These are phyloP conservation scores for Margaritifera margaritifera DNA, from an alignment of 2,888 invertebrate species.

Conservation along the genomic window DNA sequence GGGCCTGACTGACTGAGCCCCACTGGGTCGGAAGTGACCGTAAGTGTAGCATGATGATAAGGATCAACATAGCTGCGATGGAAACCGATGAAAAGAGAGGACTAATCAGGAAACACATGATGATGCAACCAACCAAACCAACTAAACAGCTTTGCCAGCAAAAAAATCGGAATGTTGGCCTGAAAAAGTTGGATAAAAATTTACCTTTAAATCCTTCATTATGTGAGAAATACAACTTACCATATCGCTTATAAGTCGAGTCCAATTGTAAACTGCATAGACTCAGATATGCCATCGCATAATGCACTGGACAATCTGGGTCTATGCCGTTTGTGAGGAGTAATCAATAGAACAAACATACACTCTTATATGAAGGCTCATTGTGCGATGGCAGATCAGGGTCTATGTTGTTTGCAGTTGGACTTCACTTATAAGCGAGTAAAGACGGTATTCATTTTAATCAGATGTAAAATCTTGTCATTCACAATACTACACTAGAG, in stretches of 20 bases:
- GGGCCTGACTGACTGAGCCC: constrained; percentile 99
- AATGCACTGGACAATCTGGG: too few species aligned
- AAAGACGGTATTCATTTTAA: too few species aligned
- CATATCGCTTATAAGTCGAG: background rate
- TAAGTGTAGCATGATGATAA: constrained; percentile 89
- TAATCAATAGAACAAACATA: too few species aligned
- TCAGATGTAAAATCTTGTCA: too few species aligned
- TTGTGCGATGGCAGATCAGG: too few species aligned
- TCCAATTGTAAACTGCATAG: too few species aligned
- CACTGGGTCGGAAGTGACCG: constrained; percentile 89
- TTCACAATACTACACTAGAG: too few species aligned
- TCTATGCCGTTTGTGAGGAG: too few species aligned
- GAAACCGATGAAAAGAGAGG: constrained; percentile 91
- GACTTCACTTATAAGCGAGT: too few species aligned
- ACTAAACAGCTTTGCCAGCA: constrained; percentile 93
- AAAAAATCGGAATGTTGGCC: constrained; percentile 97
- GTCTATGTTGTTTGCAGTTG: too few species aligned
- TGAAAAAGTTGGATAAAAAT: constrained; percentile 72
- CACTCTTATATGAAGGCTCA: too few species aligned
- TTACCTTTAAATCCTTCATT: constrained; percentile 14
- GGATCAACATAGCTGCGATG: constrained; percentile 87
- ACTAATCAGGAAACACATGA: constrained; percentile 96
- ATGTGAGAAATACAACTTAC: background rate
- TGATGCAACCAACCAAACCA: constrained; percentile 88
- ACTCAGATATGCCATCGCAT: too few species aligned